phyloP scores from a whole-genome alignment of 92 coral and sea anemone genomes.

The Phenganax stokvisi region DNA sequence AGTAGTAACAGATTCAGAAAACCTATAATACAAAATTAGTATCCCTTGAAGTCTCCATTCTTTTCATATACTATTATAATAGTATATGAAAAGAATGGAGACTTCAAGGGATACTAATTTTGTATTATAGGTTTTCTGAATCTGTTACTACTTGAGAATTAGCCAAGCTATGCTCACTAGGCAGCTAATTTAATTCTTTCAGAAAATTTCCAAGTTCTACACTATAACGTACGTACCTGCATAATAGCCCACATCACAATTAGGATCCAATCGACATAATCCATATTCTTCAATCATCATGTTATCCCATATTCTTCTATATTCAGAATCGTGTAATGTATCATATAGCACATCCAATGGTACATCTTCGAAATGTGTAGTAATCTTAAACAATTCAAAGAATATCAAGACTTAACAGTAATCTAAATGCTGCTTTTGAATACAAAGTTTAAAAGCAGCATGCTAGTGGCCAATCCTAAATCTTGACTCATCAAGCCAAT shows the following conservation, averaged over 20 bases:
- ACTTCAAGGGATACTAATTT: no score
- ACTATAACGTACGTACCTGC: slow-evolving; percentile 71
- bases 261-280: slow-evolving; percentile 68
- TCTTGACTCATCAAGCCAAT: no score
- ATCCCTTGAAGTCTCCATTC: no score
- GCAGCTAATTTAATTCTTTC: background rate
- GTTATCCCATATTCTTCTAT: slow-evolving; percentile 91
- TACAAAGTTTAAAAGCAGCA: no score
- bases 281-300: slow-evolving; percentile 86
- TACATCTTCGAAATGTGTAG: slow-evolving; percentile 69
- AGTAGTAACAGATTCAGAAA: no score
- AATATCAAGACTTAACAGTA: background rate
- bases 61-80: no score
- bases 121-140: no score
- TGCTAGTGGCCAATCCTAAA: no score
- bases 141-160: background rate
- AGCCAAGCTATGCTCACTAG: background rate
- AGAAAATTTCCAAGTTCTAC: background rate
- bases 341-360: slow-evolving; percentile 77
- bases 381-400: slow-evolving; percentile 51
- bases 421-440: no score
- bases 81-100: no score
- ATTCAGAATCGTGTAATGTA: slow-evolving; percentile 87
- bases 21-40: no score
- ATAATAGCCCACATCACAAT: slow-evolving; percentile 92